Conservation (phyloP, 2,113 vertebrate genomes). For the Trematocara stigmaticum region DNA sequence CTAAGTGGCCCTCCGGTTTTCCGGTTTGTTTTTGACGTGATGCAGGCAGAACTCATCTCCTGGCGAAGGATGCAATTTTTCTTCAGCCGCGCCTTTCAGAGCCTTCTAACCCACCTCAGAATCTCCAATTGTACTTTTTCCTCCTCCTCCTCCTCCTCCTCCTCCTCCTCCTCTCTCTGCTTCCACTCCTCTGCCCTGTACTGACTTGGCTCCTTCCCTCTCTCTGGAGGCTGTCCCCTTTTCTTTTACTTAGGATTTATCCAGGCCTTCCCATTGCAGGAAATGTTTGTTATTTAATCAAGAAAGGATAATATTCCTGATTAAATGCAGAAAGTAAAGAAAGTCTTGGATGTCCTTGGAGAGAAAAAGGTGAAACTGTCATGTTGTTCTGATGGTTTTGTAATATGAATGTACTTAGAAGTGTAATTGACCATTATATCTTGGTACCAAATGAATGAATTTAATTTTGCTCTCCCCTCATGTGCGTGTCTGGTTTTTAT, state of each 20-base stretch:
- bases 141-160: background rate
- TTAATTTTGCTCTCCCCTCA: background rate
- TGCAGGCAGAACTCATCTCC: conserved; percentile 1
- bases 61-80: conserved; percentile 4
- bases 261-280: conserved; percentile 24
- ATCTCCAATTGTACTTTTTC: background rate
- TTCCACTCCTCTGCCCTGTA: background rate
- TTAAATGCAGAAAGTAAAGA: conserved; percentile 15
- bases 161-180: background rate
- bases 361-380: background rate
- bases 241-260: conserved; percentile 12
- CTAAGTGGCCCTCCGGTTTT: conserved; percentile 11
- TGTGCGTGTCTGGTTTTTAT: background rate
- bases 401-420: background rate
- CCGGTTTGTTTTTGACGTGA: background rate
- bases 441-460: background rate
- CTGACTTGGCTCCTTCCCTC: background rate
- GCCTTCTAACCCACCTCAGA: background rate
- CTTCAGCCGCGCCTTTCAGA: conserved; percentile 16
- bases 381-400: background rate
- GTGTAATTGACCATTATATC: background rate
- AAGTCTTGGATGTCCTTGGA: background rate
- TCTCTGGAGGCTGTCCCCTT: conserved; percentile 2
- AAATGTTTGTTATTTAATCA: conserved; percentile 48
- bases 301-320: conserved; percentile 12